Percentiles rank a stretch among this genome's conserved stretches.
phyloP scores from a whole-genome alignment of 2,888 invertebrate genomes.

The Cephus rjabovi region DNA sequence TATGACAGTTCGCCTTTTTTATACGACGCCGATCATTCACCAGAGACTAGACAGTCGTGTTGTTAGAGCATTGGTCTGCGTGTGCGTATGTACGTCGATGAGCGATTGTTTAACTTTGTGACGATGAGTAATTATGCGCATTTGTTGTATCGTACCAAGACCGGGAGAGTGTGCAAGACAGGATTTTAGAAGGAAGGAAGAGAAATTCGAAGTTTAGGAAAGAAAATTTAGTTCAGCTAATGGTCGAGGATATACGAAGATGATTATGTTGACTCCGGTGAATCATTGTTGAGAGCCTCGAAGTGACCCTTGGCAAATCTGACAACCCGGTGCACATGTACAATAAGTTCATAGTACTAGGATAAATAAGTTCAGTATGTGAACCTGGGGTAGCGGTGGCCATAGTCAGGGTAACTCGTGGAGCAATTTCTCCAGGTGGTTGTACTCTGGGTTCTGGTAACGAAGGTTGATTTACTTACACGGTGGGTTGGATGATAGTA shows the following conservation, averaged over 20 bases:
- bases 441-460: not conserved
- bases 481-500: not conserved
- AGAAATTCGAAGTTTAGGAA: not conserved
- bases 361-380: not conserved
- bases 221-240: not conserved
- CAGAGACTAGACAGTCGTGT: not conserved
- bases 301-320: not conserved
- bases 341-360: not conserved
- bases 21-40: conserved; percentile 6
- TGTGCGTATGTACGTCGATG: not conserved
- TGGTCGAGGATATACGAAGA: not conserved
- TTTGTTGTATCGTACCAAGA: not conserved
- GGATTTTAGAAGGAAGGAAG: not conserved
- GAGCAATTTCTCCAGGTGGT: not conserved
- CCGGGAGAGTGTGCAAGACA: not conserved
- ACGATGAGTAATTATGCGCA: not conserved
- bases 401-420: not conserved
- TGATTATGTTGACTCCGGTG: not conserved
- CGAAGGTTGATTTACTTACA: not conserved
- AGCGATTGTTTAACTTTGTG: not conserved
- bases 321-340: not conserved
- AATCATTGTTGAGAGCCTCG: not conserved
- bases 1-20: conserved; percentile 15
- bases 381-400: not conserved
- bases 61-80: not conserved